Evolutionary conservation across 2,888 invertebrate species (phyloP), one percentile per base, ranked within the genome.

Genomic region (Clivina fossor): DNA sequence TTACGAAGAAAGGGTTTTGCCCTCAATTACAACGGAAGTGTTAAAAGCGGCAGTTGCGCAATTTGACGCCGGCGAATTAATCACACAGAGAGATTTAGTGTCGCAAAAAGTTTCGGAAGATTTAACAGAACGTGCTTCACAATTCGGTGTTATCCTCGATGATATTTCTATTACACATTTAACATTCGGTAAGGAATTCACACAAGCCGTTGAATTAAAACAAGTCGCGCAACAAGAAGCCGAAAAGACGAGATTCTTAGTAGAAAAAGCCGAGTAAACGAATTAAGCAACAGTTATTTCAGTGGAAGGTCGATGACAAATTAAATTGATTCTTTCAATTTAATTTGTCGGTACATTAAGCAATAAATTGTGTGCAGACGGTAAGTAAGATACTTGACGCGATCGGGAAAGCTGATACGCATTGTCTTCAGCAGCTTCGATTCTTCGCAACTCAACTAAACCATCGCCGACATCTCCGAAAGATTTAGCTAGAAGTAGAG

Each of bases 181-280:
- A 73, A 96, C 98, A 13, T 99, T 99, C 74, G 99, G 99, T 57
- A 90, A 91, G 71, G 99, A 99, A 76, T 99, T 99, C 78, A 98
- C 98, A 4, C 89, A 88, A 68, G 99, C 99, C 62, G 99, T 99
- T 37, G 99, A 99, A 78, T 84, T 96, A 81, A 99, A 99, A 76
- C 97, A 99, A 77, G 99, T 99, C 0, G 99, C 99, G 0, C 99
- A 99, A 73, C 99, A 99, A 74, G 99, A 99, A 41, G 99, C 99
- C 0, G 99, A 99, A 73, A 90, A 96, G 70, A 99, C 99, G 3
- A 84, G 97, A 69, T 99, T 96, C 78, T 81, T 97, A 41, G 99
- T 99, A 63, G 99, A 99, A 75, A 97, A 95, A 77, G 99, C 98
- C 11, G 99, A 99, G 75, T 98, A 99, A 76, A 90, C 91, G 69